Evolutionary conservation across 1,140 invertebrate genomes (phyloP), one percentile per base, ranked within the genome.

Genomic region (Megalopta genalis): DNA sequence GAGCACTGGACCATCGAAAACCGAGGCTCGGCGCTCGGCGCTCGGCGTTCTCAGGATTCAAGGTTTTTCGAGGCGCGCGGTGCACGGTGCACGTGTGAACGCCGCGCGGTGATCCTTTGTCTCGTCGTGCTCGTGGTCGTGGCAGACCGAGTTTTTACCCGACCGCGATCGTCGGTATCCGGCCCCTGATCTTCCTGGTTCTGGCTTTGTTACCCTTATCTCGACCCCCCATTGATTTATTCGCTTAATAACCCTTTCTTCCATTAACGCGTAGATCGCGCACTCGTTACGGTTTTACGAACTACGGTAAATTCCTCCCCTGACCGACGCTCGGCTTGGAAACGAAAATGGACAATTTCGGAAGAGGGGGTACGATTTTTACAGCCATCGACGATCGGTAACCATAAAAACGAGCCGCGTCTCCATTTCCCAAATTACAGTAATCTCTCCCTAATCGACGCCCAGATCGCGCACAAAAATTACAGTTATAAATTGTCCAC

Each of bases 1-100:
- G 67, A 77, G 57, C 52, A 76, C 39, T 60, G 57, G 66, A 77
- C 46, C 76, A 54, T 77, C 75, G 75, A 77, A 52, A 76, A 46
- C 12, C 65, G 60, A 69, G 66, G 75, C 46, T 64, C 32, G 32
- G 32, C 32, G 4, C 32, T 32, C 32, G 32, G 32, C 4, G 32
- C n/a, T 54, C 32, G 42, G 12, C 1, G 52, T 72, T 65, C 69
- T 57, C 76, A 71, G 32, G 68, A 71, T 54, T 72, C 76, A 77
- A 77, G 76, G 68, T 54, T 71, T 32, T 64, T 16, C 52, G 70
- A n/a, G 18, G 18, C 6, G 59, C 57, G 63, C 75, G 66, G 32
- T 32, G 32, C 32, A 32, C 32, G 18, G 18, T 10, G 59, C 57
- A 70, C 75, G 66, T 59, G 75, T 21, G 42, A 71, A 63, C 1